These are phyloP conservation scores for Crypturellus tataupa DNA, from an alignment of 2,797 vertebrate genomes.

Conservation along the genomic window DNA sequence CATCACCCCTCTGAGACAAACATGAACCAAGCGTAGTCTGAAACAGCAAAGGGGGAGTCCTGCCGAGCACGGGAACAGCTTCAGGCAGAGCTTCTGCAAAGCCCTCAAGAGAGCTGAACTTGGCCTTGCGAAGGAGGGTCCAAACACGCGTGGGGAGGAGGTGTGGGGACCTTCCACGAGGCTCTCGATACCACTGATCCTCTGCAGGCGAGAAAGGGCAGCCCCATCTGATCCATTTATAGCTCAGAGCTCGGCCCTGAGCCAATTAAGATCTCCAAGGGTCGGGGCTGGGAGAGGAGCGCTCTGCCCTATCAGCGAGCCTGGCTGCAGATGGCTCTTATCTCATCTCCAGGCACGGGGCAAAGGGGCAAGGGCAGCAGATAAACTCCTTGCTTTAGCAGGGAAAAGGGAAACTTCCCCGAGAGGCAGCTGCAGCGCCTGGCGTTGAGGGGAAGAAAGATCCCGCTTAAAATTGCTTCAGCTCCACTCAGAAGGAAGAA, in stretches of 20 bases:
- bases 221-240: neutral
- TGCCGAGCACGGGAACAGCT: rapidly evolving
- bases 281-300: neutral
- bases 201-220: neutral
- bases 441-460: neutral
- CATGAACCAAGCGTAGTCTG: neutral
- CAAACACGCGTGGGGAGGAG: neutral
- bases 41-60: neutral
- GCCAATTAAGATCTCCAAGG: constrained; percentile 12
- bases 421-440: neutral
- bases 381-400: constrained; percentile 45
- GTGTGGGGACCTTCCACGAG: neutral
- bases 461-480: neutral
- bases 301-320: neutral
- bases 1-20: rapidly evolving
- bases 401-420: constrained; percentile 43
- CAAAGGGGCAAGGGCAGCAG: constrained; percentile 44
- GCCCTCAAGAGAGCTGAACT: neutral
- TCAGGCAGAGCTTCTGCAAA: neutral
- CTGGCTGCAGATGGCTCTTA: neutral
- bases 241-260: neutral
- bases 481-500: neutral
- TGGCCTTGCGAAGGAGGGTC: neutral
- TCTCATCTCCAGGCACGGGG: constrained; percentile 45
- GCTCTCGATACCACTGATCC: neutral